phyloP scores from a whole-genome alignment of 2,113 vertebrate genomes.

The Petrocephalus microphthalmus region DNA sequence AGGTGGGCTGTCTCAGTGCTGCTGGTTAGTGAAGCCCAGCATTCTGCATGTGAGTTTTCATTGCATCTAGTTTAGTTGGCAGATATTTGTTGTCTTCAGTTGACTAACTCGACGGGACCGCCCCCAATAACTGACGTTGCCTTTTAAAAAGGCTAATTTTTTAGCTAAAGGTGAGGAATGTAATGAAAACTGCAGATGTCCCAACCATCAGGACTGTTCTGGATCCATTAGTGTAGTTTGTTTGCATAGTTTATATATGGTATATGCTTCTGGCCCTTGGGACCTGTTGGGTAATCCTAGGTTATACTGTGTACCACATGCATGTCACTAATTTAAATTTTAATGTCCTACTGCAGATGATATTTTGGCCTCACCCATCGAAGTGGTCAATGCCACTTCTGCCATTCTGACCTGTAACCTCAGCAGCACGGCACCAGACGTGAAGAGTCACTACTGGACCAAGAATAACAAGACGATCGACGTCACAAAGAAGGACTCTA shows the following conservation, averaged over 20 bases:
- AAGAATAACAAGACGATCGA: slow-evolving; percentile 41
- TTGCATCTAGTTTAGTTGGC: background rate
- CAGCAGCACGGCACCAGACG: rapidly evolving
- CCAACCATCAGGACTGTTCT: background rate
- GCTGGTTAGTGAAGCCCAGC: background rate
- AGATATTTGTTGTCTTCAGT: background rate
- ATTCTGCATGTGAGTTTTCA: background rate
- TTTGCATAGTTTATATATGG: background rate
- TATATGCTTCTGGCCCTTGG: background rate
- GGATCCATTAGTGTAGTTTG: background rate
- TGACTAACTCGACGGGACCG: background rate
- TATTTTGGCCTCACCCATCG: background rate
- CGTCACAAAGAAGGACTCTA: rapidly evolving
- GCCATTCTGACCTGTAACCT: slow-evolving; percentile 66
- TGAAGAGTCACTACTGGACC: slow-evolving; percentile 69
- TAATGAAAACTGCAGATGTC: background rate
- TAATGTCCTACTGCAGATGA: background rate
- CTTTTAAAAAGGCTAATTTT: background rate
- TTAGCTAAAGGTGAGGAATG: background rate
- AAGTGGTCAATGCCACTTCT: slow-evolving; percentile 37
- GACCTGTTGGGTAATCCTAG: background rate
- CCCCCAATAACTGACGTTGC: background rate
- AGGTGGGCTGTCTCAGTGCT: background rate
- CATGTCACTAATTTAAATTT: background rate
- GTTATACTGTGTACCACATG: background rate